phyloP scores from a whole-genome alignment of 2,797 vertebrate genomes.

The Pelobates cultripes region DNA sequence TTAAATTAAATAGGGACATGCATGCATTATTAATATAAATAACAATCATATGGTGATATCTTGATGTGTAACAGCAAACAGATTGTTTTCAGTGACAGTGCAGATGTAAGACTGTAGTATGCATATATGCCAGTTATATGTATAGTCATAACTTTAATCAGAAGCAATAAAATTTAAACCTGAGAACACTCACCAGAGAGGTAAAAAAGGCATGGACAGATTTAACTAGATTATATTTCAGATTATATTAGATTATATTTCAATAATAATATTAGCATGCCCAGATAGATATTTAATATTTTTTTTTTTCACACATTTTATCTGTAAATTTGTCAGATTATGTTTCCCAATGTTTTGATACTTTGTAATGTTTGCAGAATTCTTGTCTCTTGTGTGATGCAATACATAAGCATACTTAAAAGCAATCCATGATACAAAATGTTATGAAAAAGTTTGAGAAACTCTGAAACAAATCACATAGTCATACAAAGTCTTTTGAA shows the following conservation, averaged over 20 bases:
- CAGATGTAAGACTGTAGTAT: background rate
- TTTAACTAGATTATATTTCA: background rate
- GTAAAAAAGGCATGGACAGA: background rate
- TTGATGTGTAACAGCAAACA: background rate
- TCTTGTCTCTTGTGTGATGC: no score
- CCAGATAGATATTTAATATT: background rate
- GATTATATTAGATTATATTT: background rate
- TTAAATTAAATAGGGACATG: no score
- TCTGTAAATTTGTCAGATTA: no score
- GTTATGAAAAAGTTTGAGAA: no score
- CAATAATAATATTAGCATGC: background rate
- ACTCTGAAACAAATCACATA: no score
- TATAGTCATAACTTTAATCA: constrained; percentile 7
- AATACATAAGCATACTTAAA: no score
- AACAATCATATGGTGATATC: background rate
- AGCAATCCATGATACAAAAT: no score
- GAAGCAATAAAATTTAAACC: background rate
- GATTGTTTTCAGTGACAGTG: background rate
- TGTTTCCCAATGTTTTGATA: no score
- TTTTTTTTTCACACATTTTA: background rate
- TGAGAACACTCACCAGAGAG: background rate
- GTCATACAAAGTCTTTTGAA: no score
- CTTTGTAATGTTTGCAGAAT: no score
- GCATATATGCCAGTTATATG: background rate
- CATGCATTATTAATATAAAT: background rate